Percentiles rank a stretch among this genome's conserved stretches.
Evolutionary conservation across 2,113 vertebrate genomes (phyloP).

Genomic region (Heterotis niloticus): DNA sequence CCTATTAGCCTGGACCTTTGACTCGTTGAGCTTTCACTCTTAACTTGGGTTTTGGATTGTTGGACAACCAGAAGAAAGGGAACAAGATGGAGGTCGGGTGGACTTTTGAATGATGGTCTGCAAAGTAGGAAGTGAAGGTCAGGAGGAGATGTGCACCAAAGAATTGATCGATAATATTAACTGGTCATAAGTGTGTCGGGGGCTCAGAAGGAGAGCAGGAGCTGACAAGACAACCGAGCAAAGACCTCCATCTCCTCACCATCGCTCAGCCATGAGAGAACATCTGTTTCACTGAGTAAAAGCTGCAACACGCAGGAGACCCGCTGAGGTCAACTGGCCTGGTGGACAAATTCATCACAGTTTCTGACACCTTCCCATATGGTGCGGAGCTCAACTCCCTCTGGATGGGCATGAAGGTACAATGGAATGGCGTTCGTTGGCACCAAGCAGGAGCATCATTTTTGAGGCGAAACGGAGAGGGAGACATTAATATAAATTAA

Average conservation of each 20-base stretch:
- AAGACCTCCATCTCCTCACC: slow-evolving; percentile 39
- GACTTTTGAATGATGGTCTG: too few species aligned
- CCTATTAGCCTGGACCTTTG: slow-evolving; percentile 7
- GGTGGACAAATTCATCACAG: slow-evolving; percentile 64
- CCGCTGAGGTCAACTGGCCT: slow-evolving; percentile 56
- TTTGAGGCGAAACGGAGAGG: slow-evolving; percentile 22
- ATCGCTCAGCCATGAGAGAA: slow-evolving; percentile 31
- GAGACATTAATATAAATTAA: not conserved
- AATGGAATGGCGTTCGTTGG: slow-evolving; percentile 32
- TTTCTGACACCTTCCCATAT: slow-evolving; percentile 62
- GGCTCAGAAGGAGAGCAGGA: slow-evolving; percentile 55
- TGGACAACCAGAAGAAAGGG: too few species aligned
- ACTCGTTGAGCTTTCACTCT: not conserved
- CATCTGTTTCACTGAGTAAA: slow-evolving; percentile 61
- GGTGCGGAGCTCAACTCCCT: slow-evolving; percentile 56
- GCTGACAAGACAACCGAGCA: slow-evolving; percentile 48
- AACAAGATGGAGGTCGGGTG: too few species aligned
- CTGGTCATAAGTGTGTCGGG: slow-evolving; percentile 45
- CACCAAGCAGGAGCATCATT: slow-evolving; percentile 34
- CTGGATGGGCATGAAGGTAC: slow-evolving; percentile 52
- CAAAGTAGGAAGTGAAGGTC: slow-evolving; percentile 12
- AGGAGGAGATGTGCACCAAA: not conserved
- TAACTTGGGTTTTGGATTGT: too few species aligned
- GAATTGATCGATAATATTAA: slow-evolving; percentile 45
- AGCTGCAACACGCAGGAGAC: slow-evolving; percentile 54